A percentile compares a stretch with the other conserved stretches of the same genome.
Evolutionary conservation across 2,797 vertebrate genomes (phyloP).

Genomic region (Myripristis jacobus): DNA sequence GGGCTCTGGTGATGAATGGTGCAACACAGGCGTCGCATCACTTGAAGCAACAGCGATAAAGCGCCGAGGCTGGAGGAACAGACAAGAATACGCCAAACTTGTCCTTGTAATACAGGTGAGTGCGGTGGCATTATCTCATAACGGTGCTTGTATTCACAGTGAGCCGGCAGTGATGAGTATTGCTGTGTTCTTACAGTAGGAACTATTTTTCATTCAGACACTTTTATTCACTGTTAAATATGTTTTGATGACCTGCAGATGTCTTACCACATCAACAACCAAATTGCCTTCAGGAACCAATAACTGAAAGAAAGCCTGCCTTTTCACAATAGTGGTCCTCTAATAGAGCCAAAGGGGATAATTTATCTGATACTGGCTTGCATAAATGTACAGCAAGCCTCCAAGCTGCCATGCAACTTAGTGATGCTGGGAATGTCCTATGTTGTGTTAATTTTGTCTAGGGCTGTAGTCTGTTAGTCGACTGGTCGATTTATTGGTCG

Average conservation of each 20-base stretch:
- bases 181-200: not conserved
- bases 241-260: not conserved
- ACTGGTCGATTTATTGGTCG: no score
- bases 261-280: not conserved
- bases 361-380: no score
- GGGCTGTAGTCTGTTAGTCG: no score
- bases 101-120: constrained; percentile 56
- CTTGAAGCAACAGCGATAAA: constrained; percentile 71
- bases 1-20: constrained; percentile 73
- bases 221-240: constrained; percentile 1
- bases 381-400: no score
- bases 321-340: no score
- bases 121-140: constrained; percentile 49
- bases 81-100: constrained; percentile 49
- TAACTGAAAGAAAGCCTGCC: not conserved
- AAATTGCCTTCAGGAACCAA: not conserved
- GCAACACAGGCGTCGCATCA: constrained; percentile 59
- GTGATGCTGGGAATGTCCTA: no score
- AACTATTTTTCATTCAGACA: constrained; percentile 11
- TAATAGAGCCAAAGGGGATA: no score
- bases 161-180: constrained; percentile 3
- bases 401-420: no score
- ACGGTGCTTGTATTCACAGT: constrained; percentile 10
- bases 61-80: constrained; percentile 49
- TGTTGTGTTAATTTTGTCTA: no score